Evolutionary conservation across 2,797 vertebrate species (phyloP), one percentile per base, ranked within the genome.

Genomic region (Manis crassicaudata): DNA sequence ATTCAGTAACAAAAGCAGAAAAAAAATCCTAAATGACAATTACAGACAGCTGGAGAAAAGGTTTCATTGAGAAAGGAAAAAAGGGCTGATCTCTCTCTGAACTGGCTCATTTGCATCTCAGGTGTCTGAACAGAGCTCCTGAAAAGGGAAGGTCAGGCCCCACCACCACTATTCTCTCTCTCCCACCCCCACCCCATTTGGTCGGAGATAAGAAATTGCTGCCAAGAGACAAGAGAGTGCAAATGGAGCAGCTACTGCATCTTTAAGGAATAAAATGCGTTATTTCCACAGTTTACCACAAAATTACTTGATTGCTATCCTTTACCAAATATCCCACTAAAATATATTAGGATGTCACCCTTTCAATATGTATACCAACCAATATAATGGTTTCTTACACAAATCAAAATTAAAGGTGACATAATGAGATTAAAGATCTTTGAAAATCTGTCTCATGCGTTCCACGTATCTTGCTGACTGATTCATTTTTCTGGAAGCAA

Each of bases 301-400:
- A 91, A 96, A 94, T 72, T 88, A 54, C 37, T 82, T 89, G 17
- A 82, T 90, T 92, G 95, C 17, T 76, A 82, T 56, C 77, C 14
- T 79, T 76, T 77, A 86, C 35, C 79, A 95, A 96, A 90, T 73
- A 76, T 16, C 32, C 60, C 50, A 90, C 29, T 37, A 63, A 0
- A 80, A 9, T 76, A 35, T 67, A 81, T 18, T 94, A 81, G 37
- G 7, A 67, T 84, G 29, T 79, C 62, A 96, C 2, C 43, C 43
- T 46, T 46, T 46, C 43, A 46, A 46, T 46, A 46, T 8, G 9
- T 46, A 83, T 4, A 93, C 9, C 50, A 83, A 89, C 54, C n/a
- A 76, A 97, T n/a, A 76, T 56, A 80, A 80, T 37, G 18, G 7
- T 18, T 92, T 92, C 29, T 83, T 85, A 54, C 9, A 56, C 37